A percentile compares a stretch with the other conserved stretches of the same genome.
Evolutionary conservation across 2,888 invertebrate species (phyloP).

Genomic region (Stenodema calcarata): DNA sequence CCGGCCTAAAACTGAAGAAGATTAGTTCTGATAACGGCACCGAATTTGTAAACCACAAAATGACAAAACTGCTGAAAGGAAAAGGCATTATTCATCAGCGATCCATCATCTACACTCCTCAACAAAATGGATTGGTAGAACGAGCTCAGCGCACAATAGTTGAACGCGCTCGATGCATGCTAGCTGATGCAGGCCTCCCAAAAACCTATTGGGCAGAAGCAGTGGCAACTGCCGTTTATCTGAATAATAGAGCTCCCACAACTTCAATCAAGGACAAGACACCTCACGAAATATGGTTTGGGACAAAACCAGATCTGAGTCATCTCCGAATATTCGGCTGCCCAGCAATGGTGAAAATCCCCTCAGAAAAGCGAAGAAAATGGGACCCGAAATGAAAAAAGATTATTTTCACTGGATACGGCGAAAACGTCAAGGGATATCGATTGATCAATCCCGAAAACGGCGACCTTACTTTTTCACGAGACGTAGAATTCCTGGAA

Average conservation of each 20-base stretch:
- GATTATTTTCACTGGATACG: constrained; percentile 3
- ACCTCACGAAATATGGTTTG: constrained; percentile 35
- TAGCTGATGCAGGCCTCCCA: no score
- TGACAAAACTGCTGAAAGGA: neutral
- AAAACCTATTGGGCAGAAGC: no score
- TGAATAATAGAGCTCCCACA: constrained; percentile 30
- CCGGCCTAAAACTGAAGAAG: neutral
- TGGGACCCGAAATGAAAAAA: constrained; percentile 15
- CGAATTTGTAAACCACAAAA: neutral
- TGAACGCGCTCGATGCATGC: no score
- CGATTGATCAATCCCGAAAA: no score
- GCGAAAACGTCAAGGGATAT: constrained; percentile 26
- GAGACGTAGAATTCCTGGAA: constrained; percentile 32
- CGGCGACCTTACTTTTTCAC: neutral
- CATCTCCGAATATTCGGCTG: no score
- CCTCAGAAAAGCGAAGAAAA: constrained; percentile 3
- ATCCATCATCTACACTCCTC: no score
- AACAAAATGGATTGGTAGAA: no score
- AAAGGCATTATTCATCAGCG: no score
- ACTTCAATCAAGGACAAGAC: constrained; percentile 5
- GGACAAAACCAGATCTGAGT: constrained; percentile 6
- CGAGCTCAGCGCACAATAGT: no score
- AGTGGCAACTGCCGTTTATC: no score
- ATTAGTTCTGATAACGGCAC: constrained; percentile 24
- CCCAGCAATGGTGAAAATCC: neutral